These are phyloP conservation scores for Zaprionus gabonicus DNA, from an alignment of 1,140 invertebrate genomes.

Conservation along the genomic window DNA sequence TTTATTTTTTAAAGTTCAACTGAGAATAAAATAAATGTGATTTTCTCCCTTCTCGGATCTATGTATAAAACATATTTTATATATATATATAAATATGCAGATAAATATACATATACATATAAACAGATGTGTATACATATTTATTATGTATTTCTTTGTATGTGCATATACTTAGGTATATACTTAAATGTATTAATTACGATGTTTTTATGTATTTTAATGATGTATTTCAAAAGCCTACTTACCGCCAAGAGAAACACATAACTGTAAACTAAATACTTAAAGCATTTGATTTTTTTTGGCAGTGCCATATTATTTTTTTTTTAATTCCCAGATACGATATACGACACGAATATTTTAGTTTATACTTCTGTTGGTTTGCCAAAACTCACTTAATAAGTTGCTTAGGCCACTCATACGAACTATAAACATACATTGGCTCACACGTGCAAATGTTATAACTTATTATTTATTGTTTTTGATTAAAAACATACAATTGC, in stretches of 20 bases:
- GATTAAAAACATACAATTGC: background rate
- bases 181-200: background rate
- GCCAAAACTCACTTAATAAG: constrained; percentile 3
- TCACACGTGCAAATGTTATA: constrained; percentile 1
- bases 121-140: background rate
- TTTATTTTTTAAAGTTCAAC: no score
- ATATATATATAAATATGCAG: background rate
- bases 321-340: constrained; percentile 23
- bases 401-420: background rate
- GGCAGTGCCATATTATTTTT: constrained; percentile 72
- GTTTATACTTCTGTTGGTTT: constrained; percentile 16
- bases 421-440: background rate
- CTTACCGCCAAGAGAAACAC: constrained; percentile 84
- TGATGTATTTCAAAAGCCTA: constrained; percentile 21
- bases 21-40: no score
- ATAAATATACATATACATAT: background rate
- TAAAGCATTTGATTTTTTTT: constrained; percentile 84
- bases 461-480: background rate
- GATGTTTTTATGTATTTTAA: no score
- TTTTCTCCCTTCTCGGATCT: no score
- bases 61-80: no score
- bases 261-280: constrained; percentile 84
- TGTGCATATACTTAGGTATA: constrained; percentile 42
- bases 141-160: background rate
- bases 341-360: constrained; percentile 2